Evolutionary conservation across 2,888 invertebrate genomes (phyloP), one percentile per base, ranked within the genome.

Genomic region (Blera fallax): DNA sequence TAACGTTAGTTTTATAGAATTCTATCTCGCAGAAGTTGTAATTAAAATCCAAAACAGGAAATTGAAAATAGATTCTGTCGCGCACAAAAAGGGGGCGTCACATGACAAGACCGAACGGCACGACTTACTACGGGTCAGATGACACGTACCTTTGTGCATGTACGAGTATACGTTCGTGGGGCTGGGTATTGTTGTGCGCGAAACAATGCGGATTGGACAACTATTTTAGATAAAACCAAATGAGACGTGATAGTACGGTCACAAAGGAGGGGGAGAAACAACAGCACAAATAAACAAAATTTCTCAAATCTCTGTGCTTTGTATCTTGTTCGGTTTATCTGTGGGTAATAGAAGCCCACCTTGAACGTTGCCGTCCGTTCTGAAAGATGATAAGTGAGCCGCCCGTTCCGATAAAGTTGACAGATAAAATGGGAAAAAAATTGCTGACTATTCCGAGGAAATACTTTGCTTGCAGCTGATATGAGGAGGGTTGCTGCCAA

Each of bases 1-100:
- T 52, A 54, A 24, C 29, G 40, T 50, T 50, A 29, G 27, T 24
- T 45, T 34, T 54, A 16, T 8, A 54, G 34, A 69, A 54, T 64
- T 14, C 62, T 56, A 78, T 78, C 62, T 62, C 40, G 7, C 27
- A 29, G 45, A 60, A 69, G 45, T 81, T 69, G 45, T 76, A 69
- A 74, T 74, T 69, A 69, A 76, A 81, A 69, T 56, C 50, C 60
- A 81, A 67, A 79, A 65, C 65, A 72, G 72, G 73, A 73, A 73
- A 62, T 56, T 72, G 70, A 45, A 72, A 78, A 81, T 69, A 54
- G 29, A 69, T 34, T 64, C 70, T 48, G 64, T 56, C 43, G 34
- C 11, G 37, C 6, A 1, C 34, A 21, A 37, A 72, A 64, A 58
- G 56, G 24, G 70, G 48, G 64, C 58, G 56, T 62, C 40, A 5